phyloP scores from a whole-genome alignment of 2,888 invertebrate species.

The Caenorhabditis panamensis region DNA sequence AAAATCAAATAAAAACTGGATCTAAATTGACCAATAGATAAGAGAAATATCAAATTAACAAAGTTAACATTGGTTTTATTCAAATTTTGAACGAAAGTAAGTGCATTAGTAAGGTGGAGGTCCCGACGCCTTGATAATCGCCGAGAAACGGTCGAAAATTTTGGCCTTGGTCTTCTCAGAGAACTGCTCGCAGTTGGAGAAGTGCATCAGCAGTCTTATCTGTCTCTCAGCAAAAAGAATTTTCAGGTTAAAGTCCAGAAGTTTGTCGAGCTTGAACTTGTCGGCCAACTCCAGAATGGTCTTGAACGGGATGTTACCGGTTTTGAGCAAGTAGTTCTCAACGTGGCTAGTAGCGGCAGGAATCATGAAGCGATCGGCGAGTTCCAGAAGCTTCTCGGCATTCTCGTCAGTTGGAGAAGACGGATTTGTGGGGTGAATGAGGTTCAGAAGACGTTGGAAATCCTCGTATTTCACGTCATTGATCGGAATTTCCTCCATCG shows the following conservation, averaged over 20 bases:
- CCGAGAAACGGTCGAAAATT: too few relatives aligned
- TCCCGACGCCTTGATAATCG: too few relatives aligned
- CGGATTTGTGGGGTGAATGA: background rate
- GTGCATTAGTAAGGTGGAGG: too few relatives aligned
- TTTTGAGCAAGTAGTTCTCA: background rate
- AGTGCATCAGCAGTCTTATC: too few relatives aligned
- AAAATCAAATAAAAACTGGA: too few relatives aligned
- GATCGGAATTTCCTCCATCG: conserved; percentile 18
- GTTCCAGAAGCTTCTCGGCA: conserved; percentile 8
- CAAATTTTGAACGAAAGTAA: too few relatives aligned
- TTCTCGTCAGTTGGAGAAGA: background rate
- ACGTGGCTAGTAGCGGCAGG: background rate
- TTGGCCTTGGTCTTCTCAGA: too few relatives aligned
- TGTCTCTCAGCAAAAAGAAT: background rate
- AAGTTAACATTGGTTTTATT: too few relatives aligned
- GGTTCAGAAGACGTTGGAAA: conserved; percentile 8
- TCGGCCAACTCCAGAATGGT: background rate
- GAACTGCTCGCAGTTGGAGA: background rate
- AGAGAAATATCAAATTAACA: too few relatives aligned
- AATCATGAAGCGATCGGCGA: conserved; percentile 4
- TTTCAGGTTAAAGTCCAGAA: background rate
- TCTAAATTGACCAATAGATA: too few relatives aligned
- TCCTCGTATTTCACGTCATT: conserved; percentile 13
- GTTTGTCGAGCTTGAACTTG: background rate
- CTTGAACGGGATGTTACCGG: background rate